Conservation (phyloP, 2,113 vertebrate species). For the Oxyura jamaicensis region DNA sequence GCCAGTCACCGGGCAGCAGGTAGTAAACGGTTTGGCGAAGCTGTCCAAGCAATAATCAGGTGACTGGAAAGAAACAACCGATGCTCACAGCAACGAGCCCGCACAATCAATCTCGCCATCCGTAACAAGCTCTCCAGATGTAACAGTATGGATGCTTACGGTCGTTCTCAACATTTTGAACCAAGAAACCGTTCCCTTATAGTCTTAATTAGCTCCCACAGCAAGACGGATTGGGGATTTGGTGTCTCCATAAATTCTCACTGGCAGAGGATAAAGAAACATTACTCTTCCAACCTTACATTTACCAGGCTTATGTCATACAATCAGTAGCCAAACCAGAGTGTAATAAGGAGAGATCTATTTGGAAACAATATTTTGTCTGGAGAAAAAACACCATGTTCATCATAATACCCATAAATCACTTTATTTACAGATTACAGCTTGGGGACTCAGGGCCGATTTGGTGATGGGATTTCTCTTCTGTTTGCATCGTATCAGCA, state of each 20-base stretch:
- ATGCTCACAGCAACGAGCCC: neutral
- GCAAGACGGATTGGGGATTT: neutral
- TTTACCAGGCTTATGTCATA: neutral
- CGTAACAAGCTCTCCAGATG: neutral
- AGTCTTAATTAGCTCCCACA: neutral
- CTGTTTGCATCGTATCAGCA: conserved; percentile 3
- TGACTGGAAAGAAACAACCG: neutral
- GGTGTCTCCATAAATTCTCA: neutral
- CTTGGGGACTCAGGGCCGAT: neutral
- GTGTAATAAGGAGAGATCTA: conserved; percentile 1
- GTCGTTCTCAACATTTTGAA: neutral
- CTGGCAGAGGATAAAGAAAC: neutral
- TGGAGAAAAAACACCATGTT: neutral
- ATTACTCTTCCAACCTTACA: conserved; percentile 17
- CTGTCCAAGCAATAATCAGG: neutral
- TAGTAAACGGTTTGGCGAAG: neutral
- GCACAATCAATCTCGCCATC: neutral
- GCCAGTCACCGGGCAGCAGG: neutral
- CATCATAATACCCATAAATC: conserved; percentile 17
- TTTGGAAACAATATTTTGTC: neutral
- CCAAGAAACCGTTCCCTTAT: neutral
- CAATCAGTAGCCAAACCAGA: conserved; percentile 8
- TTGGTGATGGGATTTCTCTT: conserved; percentile 34
- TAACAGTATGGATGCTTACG: neutral
- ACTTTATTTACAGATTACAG: conserved; percentile 13